Evolutionary conservation across 2,888 invertebrate genomes (phyloP).

Genomic region (Idaea straminata): DNA sequence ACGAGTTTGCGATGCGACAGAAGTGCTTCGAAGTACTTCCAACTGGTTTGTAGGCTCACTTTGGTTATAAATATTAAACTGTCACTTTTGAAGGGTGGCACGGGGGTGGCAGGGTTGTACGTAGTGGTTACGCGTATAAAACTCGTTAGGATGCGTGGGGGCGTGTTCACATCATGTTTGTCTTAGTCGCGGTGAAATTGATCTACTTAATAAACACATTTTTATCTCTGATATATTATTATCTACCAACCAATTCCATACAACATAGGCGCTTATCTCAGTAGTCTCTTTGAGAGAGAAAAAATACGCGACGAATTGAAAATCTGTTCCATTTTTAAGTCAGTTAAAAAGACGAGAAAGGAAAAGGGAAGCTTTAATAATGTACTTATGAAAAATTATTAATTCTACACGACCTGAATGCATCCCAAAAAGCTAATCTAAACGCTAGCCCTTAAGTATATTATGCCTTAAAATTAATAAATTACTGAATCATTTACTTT

Average conservation of each 20-base stretch:
- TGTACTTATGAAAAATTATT: too few relatives aligned
- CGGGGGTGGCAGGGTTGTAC: conserved; percentile 36
- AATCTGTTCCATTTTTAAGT: too few relatives aligned
- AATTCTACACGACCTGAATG: too few relatives aligned
- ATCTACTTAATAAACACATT: conserved; percentile 9
- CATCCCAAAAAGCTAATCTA: too few relatives aligned
- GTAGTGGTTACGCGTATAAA: conserved; percentile 65
- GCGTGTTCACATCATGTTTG: conserved; percentile 49
- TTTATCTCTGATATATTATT: background rate
- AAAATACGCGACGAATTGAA: too few relatives aligned
- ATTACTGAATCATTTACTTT: too few relatives aligned
- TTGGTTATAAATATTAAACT: conserved; percentile 74
- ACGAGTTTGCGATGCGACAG: conserved; percentile 72
- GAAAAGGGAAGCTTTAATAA: too few relatives aligned
- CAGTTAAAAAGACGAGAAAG: too few relatives aligned
- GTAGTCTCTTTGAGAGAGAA: too few relatives aligned
- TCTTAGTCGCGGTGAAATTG: conserved; percentile 38
- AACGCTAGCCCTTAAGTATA: too few relatives aligned
- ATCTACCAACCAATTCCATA: background rate
- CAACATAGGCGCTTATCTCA: background rate
- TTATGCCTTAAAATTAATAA: too few relatives aligned
- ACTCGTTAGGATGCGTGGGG: conserved; percentile 46
- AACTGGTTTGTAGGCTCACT: conserved; percentile 53
- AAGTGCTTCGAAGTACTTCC: conserved; percentile 65
- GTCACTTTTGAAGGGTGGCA: conserved; percentile 43